Evolutionary conservation across 2,113 vertebrate genomes (phyloP), one percentile per base, ranked within the genome.

Genomic region (Dromaius novaehollandiae): DNA sequence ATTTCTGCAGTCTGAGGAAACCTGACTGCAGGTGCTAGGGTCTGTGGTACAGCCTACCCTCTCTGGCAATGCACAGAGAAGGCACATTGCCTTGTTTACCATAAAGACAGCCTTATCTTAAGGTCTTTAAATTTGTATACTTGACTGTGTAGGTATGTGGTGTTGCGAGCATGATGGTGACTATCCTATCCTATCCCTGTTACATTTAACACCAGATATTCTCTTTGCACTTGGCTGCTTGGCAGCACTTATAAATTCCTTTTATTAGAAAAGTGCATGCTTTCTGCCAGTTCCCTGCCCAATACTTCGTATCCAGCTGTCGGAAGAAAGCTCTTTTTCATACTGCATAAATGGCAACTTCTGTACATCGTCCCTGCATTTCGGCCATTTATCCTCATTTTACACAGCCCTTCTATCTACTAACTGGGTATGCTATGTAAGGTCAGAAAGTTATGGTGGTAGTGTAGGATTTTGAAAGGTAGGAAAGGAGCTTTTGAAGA

Each of bases 371-470:
- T 40, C 36, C 30, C 73, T 71, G 13, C 38, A 3, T 42, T 53
- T 76, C 19, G n/a, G 34, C 11, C 30, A 38, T 73, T 88, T 38
- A 55, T 64, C 38, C 50, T 55, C 16, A 11, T 92, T 90, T 70
- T 66, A 25, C 40, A 18, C 8, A 6, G 4, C 14, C 6, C 0
- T 2, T 63, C 9, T 88, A 53, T 36, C 16, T 3, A 30, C 50
- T 22, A 25, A 19, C 21, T 17, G 3, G 48, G 40, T 3, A 2
- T 34, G 34, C 36, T 42, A 1, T 0, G 0, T 34, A 13, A 0
- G 6, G 34, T 42, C 51, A 40, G 25, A 64, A 28, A 56, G 48
- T 74, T 58, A 25, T 1, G 5, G 34, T 11, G 5, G 18, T 28
- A 7, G 10, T n/a, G 40, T 13, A 0, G 7, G 36, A 15, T 38